Evolutionary conservation across 1,140 invertebrate species (phyloP).

Genomic region (Dermatophagoides farinae): DNA sequence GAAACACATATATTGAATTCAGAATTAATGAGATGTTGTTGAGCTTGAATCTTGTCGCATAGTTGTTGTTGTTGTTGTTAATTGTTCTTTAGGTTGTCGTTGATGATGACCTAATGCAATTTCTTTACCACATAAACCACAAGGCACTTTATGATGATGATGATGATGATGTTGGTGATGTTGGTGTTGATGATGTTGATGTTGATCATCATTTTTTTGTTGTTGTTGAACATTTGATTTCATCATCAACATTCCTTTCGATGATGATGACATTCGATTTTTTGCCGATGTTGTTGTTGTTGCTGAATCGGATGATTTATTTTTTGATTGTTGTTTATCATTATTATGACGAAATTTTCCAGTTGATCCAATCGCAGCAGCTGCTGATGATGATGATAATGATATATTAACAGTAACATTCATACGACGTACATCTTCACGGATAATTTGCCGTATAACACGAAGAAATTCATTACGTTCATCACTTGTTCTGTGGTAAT

Average conservation of each 20-base stretch:
- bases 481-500: slow-evolving; percentile 51
- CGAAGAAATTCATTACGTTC: slow-evolving; percentile 88
- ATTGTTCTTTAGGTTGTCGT: background rate
- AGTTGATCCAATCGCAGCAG: slow-evolving; percentile 35
- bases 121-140: slow-evolving; percentile 6
- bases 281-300: too few relatives aligned
- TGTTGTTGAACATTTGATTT: background rate
- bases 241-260: background rate
- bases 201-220: background rate
- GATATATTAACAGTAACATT: background rate
- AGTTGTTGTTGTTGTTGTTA: background rate
- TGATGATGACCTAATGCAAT: background rate
- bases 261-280: too few relatives aligned
- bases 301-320: too few relatives aligned
- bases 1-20: too few relatives aligned
- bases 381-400: background rate
- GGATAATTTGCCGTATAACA: slow-evolving; percentile 83
- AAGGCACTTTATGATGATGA: background rate
- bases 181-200: background rate
- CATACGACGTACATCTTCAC: slow-evolving; percentile 84
- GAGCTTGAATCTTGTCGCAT: background rate
- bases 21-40: background rate
- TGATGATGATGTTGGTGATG: background rate
- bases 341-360: too few relatives aligned
- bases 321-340: background rate